Evolutionary conservation across 2,113 vertebrate genomes (phyloP).

Genomic region (Grallaria varia): DNA sequence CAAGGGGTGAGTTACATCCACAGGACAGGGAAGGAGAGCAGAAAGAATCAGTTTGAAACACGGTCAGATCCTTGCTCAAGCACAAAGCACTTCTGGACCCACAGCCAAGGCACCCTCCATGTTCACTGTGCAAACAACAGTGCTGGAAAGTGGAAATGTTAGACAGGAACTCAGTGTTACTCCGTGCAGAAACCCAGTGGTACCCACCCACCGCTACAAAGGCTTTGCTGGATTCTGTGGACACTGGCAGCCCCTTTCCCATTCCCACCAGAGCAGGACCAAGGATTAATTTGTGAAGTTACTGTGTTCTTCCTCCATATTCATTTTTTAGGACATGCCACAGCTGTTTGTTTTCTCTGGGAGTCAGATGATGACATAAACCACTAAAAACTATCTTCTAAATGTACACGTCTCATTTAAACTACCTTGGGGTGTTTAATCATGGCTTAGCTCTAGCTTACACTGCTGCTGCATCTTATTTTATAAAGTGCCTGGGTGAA

Average conservation of each 20-base stretch:
- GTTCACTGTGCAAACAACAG: neutral
- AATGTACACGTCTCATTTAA: neutral
- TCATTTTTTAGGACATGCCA: neutral
- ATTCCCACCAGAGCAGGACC: neutral
- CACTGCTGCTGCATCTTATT: neutral
- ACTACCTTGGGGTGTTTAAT: constrained; percentile 52
- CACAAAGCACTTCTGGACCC: neutral
- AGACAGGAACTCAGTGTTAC: neutral
- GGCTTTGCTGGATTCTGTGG: neutral
- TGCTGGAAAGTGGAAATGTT: neutral
- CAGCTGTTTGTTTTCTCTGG: constrained; percentile 23
- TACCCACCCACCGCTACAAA: neutral
- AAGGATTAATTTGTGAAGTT: neutral
- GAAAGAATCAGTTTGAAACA: neutral
- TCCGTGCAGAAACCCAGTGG: neutral
- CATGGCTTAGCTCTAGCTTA: constrained; percentile 2
- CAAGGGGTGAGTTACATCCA: neutral
- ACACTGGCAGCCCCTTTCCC: neutral
- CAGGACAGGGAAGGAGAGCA: rapidly evolving
- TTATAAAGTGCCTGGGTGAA: neutral
- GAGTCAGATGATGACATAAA: constrained; percentile 3
- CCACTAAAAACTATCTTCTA: neutral
- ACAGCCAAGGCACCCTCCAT: rapidly evolving
- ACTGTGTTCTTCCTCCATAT: neutral
- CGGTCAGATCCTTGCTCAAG: neutral